Evolutionary conservation across 2,888 invertebrate genomes (phyloP).

Genomic region (Phorcus lineatus): DNA sequence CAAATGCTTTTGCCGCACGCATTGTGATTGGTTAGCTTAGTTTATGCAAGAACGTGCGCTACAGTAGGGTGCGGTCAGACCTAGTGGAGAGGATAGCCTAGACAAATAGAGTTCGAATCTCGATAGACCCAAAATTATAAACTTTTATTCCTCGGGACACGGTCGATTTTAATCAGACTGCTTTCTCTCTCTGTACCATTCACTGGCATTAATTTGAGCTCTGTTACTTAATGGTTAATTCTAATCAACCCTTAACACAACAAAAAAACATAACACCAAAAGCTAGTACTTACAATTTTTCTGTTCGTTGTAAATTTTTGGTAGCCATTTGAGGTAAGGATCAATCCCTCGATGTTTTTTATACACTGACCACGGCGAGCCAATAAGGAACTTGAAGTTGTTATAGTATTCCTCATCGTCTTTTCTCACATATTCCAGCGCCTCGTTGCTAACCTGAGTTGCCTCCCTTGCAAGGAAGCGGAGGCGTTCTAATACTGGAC

Average conservation of each 20-base stretch:
- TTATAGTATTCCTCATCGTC: slow-evolving; percentile 60
- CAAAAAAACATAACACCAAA: not conserved
- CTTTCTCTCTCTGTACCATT: no score
- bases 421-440: slow-evolving; percentile 52
- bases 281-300: slow-evolving; percentile 28
- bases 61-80: no score
- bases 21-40: no score
- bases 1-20: no score
- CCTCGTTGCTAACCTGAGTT: slow-evolving; percentile 42
- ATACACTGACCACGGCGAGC: slow-evolving; percentile 49
- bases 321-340: slow-evolving; percentile 44
- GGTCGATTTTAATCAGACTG: no score
- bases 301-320: slow-evolving; percentile 35
- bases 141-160: no score
- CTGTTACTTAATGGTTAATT: no score
- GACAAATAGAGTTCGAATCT: no score
- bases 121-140: no score
- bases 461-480: slow-evolving; percentile 43
- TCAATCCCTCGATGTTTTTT: slow-evolving; percentile 45
- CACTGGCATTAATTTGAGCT: no score
- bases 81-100: no score
- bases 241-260: not conserved
- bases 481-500: slow-evolving; percentile 41
- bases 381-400: slow-evolving; percentile 44
- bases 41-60: no score